Conservation (phyloP, 2,888 invertebrate species). For the Prenolepis imparis region DNA sequence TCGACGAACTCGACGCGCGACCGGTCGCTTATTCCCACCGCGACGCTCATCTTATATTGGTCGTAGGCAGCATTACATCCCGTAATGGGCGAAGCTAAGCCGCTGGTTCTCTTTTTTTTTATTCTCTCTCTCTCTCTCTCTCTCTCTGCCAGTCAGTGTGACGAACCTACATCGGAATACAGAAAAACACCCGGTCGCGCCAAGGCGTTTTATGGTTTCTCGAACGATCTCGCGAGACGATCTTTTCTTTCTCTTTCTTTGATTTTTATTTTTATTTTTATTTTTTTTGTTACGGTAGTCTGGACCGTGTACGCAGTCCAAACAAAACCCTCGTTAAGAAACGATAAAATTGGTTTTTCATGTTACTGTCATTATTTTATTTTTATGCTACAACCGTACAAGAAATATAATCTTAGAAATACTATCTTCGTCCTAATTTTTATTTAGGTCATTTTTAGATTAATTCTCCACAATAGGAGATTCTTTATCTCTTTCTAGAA, state of each 20-base stretch:
- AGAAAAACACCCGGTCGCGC: constrained; percentile 24
- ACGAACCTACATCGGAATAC: constrained; percentile 13
- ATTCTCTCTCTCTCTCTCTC: too few species aligned
- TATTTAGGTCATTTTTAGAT: neutral
- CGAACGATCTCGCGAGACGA: constrained; percentile 26
- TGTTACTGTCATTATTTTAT: neutral
- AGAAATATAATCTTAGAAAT: neutral
- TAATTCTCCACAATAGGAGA: neutral
- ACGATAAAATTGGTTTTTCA: neutral
- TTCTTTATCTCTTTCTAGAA: neutral
- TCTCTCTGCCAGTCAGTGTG: constrained; percentile 12
- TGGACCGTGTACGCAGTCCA: neutral
- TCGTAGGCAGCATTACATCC: constrained; percentile 28
- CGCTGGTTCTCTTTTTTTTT: constrained; percentile 11
- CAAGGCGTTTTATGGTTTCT: constrained; percentile 14
- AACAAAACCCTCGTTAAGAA: constrained; percentile 5
- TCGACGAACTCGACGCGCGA: constrained; percentile 71
- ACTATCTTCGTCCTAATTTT: neutral
- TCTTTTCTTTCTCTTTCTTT: neutral
- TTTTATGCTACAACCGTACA: neutral
- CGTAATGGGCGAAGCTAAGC: constrained; percentile 52
- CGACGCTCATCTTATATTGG: constrained; percentile 14
- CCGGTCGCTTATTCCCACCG: constrained; percentile 44
- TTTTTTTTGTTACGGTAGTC: neutral
- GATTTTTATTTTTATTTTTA: neutral